Evolutionary conservation across 2,888 invertebrate genomes (phyloP), one percentile per base, ranked within the genome.

Genomic region (Ashinkailepas kermadecensis): DNA sequence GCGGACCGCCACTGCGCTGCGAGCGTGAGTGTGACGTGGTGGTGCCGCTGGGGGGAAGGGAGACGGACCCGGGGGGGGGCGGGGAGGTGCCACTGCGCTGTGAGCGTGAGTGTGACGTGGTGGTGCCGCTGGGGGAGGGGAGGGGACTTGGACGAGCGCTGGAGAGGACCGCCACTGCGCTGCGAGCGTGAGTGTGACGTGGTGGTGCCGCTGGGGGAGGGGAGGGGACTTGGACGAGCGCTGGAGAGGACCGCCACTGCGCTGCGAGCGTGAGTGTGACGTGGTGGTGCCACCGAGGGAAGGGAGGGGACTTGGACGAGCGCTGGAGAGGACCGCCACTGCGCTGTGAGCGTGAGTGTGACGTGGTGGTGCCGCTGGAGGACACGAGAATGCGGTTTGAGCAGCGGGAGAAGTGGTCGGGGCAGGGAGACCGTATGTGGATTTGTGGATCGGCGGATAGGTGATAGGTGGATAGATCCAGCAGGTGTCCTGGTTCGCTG

Each of bases 141-240:
- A 39, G 39, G 39, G 39, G 96, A 96, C 87, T 93, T 95, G 85
- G 96, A 96, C 86, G 95, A 95, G 87, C 90, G 95, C 81, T 96
- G 96, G 96, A 95, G 96, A 86, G 96, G 96, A 78, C 96, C 96
- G 6, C 96, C 96, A n/a, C 95, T n/a, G 87, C 91, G 93, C 93
- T n/a, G 96, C 87, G 94, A 95, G 87, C 91, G 93, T 93, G 86
- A 58, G 58, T 57, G 15, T n/a, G 0, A 7, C 4, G 57, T 11
- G 10, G 21, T n/a, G 57, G 10, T 39, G 39, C 39, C 39, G 39
- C 39, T 39, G 39, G 39, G 39, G 39, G 4, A 4, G 4, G 39
- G 39, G 4, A 39, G 39, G 39, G 39, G 96, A 96, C 87, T 93
- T 95, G 85, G 96, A 96, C 86, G 95, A 95, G 87, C 90, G 95